These are phyloP conservation scores for Osmerus mordax DNA, from an alignment of 2,113 vertebrate species.

Conservation along the genomic window DNA sequence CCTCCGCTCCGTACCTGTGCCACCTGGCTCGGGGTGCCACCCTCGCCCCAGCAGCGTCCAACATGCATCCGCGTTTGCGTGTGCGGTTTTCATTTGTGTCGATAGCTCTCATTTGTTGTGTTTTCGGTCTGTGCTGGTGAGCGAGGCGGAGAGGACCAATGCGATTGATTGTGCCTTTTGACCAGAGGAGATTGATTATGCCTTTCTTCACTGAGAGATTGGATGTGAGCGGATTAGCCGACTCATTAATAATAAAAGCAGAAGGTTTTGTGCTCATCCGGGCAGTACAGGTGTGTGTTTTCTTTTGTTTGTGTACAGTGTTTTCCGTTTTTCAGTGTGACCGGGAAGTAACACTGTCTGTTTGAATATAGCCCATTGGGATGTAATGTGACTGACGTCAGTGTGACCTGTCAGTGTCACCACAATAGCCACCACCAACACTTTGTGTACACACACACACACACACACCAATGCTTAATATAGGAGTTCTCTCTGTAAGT, in stretches of 20 bases:
- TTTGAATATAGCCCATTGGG: conserved; percentile 8
- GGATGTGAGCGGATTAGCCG: conserved; percentile 20
- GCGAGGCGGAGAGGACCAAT: conserved; percentile 15
- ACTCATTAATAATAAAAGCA: conserved; percentile 49
- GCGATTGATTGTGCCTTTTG: conserved; percentile 17
- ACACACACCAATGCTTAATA: too few species aligned
- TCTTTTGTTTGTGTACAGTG: background rate
- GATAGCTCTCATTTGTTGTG: background rate
- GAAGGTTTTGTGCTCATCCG: conserved; percentile 38
- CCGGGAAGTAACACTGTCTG: background rate
- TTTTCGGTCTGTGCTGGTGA: background rate
- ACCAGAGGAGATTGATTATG: conserved; percentile 36
- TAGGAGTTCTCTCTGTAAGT: too few species aligned
- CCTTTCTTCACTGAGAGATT: conserved; percentile 30
- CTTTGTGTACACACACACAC: too few species aligned
- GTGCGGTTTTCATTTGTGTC: background rate
- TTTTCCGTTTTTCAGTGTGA: background rate
- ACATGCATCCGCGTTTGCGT: background rate
- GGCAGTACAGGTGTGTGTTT: conserved; percentile 21
- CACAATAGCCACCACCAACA: too few species aligned
- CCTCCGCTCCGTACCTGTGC: conserved; percentile 66
- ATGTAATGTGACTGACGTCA: background rate
- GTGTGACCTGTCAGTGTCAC: too few species aligned
- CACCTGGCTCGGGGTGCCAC: conserved; percentile 71
- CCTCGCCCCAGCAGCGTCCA: conserved; percentile 44